Base-by-base conservation (phyloP, 2,797 vertebrate species). In the Halcyon badia region DNA sequence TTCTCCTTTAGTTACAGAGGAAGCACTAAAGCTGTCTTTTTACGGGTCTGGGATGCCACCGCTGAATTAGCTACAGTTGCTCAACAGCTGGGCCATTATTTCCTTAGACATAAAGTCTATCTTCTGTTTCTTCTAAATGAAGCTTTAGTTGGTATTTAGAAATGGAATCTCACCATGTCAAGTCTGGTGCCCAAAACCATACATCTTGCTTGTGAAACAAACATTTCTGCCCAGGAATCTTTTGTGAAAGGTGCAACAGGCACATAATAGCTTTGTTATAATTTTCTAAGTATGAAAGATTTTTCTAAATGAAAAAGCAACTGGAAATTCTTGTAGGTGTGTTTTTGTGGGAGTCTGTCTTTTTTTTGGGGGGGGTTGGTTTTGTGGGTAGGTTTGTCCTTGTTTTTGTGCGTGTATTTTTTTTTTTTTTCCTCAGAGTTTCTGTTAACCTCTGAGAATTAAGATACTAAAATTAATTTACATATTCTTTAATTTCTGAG, bases 51-150 rank as follows among this genome's bases (percentile, higher is more conserved):
- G 44, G 94, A 91, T 96, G 89, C 71, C 83, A 73, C 86, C 82
- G 48, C 78, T 92, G 90, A 60, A 77, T 94, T 96, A 95, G 78
- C 87, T 94, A 60, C 0, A 18, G 83, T 71, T 92, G 71, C 81
- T 93, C 64, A 92, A 94, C 96, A 97, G 96, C 90, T 96, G 94
- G 90, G 70, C 71, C 7, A 4, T 96, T 95, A 95, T 93, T 86
- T 97, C 78, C 64, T 93, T 56, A 84, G 68, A 88, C 46, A 57
- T 94, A 92, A 96, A 94, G 35, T 87, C 86, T 88, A 25, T 96
- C 76, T 95, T 70, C 82, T 94, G 24, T 90, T 96, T 93, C 57
- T 79, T 96, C 90, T 95, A 96, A 88, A 83, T 86, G 90, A 81
- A 90, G 76, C 54, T 86, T 94, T 72, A 79, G 76, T 31, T 93